Evolutionary conservation across 2,888 invertebrate genomes (phyloP).

Genomic region (Rhyacophila evoluta): DNA sequence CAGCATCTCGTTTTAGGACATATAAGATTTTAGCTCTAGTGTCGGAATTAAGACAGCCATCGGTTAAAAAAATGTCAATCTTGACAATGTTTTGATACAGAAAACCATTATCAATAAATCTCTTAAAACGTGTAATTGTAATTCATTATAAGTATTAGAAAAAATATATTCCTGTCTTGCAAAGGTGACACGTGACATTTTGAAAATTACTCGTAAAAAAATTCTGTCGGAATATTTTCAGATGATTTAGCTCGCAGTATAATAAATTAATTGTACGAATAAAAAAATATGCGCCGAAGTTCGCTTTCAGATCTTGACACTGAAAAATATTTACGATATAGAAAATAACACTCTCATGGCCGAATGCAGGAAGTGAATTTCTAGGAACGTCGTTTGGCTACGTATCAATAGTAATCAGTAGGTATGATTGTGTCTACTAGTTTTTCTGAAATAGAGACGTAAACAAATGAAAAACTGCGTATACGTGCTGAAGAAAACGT

Average conservation of each 20-base stretch:
- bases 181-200: too few species aligned
- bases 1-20: too few species aligned
- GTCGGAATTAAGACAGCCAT: too few species aligned
- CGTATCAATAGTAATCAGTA: not conserved
- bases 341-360: conserved; percentile 10
- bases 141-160: too few species aligned
- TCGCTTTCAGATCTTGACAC: not conserved
- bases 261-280: not conserved
- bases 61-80: too few species aligned
- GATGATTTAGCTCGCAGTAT: not conserved
- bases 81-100: too few species aligned
- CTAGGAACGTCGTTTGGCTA: not conserved
- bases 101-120: too few species aligned
- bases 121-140: too few species aligned
- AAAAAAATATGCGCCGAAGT: not conserved
- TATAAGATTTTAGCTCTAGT: too few species aligned
- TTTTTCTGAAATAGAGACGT: not conserved
- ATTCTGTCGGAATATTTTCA: too few species aligned
- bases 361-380: not conserved
- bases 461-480: not conserved
- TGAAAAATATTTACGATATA: conserved; percentile 2
- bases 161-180: too few species aligned
- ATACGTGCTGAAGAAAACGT: not conserved
- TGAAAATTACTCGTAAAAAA: too few species aligned
- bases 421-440: not conserved